Conservation (phyloP, 2,797 vertebrate genomes). For the Alcedo quadribrachys region DNA sequence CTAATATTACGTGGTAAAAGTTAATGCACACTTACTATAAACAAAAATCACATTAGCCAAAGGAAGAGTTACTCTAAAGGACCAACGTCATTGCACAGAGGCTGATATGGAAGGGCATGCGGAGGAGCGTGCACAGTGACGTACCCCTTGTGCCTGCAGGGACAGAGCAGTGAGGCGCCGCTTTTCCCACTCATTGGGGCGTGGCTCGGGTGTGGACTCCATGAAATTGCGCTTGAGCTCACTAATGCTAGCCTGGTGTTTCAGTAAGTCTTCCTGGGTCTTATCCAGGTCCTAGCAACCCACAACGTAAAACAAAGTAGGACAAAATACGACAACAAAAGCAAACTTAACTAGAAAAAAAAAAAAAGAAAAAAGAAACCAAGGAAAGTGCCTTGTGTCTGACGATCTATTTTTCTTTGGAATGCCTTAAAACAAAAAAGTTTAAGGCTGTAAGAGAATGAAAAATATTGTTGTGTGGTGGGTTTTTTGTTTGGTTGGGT, state of each 20-base stretch:
- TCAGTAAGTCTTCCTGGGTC: conserved; percentile 98
- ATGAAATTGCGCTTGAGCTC: conserved; percentile 99
- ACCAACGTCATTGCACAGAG: not conserved
- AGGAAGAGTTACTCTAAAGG: not conserved
- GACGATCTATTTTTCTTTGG: conserved; percentile 22
- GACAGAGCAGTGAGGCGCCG: conserved; percentile 93
- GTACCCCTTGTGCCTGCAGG: conserved; percentile 93
- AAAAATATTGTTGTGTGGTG: not conserved
- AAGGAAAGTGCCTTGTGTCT: conserved; percentile 82
- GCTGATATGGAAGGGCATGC: conserved; percentile 35
- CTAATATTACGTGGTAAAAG: conserved; percentile 9
- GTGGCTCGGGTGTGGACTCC: conserved; percentile 96
- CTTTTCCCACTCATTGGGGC: conserved; percentile 97
- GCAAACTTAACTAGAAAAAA: conserved; percentile 61
- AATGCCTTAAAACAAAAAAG: not conserved
- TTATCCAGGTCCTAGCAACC: conserved; percentile 96
- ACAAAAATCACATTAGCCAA: conserved; percentile 37
- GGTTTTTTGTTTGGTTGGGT: too few species aligned
- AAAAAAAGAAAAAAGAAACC: conserved; percentile 46
- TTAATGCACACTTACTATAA: conserved; percentile 70
- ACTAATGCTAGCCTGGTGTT: conserved; percentile 99
- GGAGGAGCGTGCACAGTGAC: conserved; percentile 76
- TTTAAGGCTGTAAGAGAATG: not conserved
- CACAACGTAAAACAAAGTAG: conserved; percentile 71
- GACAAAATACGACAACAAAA: conserved; percentile 76